Evolutionary conservation across 2,113 vertebrate species (phyloP), one percentile per base, ranked within the genome.

Genomic region (Sceloporus tristichus): DNA sequence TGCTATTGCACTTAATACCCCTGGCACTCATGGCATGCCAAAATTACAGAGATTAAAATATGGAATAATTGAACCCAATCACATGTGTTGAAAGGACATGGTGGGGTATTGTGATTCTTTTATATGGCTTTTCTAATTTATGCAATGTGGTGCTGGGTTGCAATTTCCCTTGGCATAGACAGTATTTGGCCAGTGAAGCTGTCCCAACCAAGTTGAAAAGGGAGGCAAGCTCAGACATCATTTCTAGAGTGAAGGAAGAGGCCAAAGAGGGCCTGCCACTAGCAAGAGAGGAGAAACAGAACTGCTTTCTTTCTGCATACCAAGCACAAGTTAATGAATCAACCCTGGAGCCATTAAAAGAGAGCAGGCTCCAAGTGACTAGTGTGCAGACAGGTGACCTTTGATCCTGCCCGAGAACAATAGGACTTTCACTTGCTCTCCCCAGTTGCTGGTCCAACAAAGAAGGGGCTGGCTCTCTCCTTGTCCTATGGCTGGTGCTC

Each of bases 341-440:
- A 90, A 40, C 56, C 53, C 40, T 88, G 73, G 92, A 56, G 89
- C 16, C 56, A 92, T 88, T 79, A 82, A 84, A 76, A 85, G 66
- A 6, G 23, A 87, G n/a, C 14, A 90, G 38, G 11, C 62, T 87
- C 65, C 38, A 0, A 7, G 82, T 34, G 91, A 74, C 48, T 78
- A 82, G 73, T 84, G 91, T 83, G 70, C 79, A 92, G 89, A 62
- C 65, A 85, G 27, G 79, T 85, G 34, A 84, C 82, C 87, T 79
- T 88, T 88, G 82, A 88, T 70, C 75, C 82, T 65, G 48, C 21
- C 48, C 14, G 19, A 71, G 65, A 84, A 84, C 82, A 84, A 88
- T 73, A 73, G 65, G 34, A 73, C 75, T 79, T 77, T 84, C 71
- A 66, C 87, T 77, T 62, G 9, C 18, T 54, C 82, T 79, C 82